Base-by-base conservation (phyloP, 1,140 invertebrate species). In the Drosophila tristis region DNA sequence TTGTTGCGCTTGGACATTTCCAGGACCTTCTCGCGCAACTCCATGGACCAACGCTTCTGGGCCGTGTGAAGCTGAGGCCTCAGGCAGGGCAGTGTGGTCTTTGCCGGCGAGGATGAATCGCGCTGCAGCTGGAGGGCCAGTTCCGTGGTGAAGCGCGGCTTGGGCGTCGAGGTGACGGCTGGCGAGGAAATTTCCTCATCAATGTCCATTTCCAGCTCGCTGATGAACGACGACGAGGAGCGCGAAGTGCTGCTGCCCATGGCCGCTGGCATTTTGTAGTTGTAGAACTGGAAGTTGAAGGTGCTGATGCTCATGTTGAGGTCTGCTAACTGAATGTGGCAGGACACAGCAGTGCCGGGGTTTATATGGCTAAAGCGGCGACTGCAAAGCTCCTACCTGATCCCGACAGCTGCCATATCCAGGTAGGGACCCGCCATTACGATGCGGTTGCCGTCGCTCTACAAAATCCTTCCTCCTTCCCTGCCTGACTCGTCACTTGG, bases 201-300 rank as follows among this genome's bases (percentile, higher is more conserved):
- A 73, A 89, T 89, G 85, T 89, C 84, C 84, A 89, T 89, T 90
- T 89, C 85, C 29, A 90, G 80, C 54, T 89, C 84, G 23, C 85
- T 90, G 64, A 89, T 58, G 25, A 64, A 77, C 2, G 75, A 71
- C 11, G 26, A 60, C 2, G 54, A 58, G 6, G 65, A 58, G 9
- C 45, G 67, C 45, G 67, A 71, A n/a, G 53, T 50, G 35, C 35
- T 39, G 25, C 39, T 65, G 11, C 44, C 13, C 23, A 48, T 70
- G 8, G 53, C 31, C 8, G 74, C 72, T 42, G 62, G 74, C 49
- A 89, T 53, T 35, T 90, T 90, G 78, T 85, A 89, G 58, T 89
- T 89, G 64, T 90, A 90, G 54, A 90, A 90, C 42, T 91, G 74
- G 49, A 91, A 90, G 63, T 91, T 90, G 39, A 72, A 90, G 0